Evolutionary conservation across 2,888 invertebrate species (phyloP).

Genomic region (Drosophila maculinotata): DNA sequence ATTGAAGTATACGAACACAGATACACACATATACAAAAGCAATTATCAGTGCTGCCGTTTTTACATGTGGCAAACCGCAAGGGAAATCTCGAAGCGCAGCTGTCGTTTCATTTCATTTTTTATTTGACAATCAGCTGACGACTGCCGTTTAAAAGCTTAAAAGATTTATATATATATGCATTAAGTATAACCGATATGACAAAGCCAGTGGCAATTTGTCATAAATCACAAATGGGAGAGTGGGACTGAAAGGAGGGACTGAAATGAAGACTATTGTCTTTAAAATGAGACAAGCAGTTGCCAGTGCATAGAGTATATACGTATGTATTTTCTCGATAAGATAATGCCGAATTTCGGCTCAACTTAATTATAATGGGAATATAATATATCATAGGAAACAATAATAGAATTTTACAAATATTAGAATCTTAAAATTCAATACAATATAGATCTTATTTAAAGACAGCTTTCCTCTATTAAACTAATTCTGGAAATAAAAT

Average conservation of each 20-base stretch:
- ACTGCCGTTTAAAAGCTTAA: conserved; percentile 8
- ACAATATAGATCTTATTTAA: too few species aligned
- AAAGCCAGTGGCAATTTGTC: conserved; percentile 31
- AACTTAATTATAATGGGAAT: too few species aligned
- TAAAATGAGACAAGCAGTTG: conserved; percentile 23
- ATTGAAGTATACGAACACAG: conserved; percentile 18
- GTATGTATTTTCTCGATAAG: too few species aligned
- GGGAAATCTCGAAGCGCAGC: conserved; percentile 49
- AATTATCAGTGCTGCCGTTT: conserved; percentile 30
- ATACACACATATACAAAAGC: not conserved
- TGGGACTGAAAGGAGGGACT: not conserved
- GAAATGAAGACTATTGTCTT: conserved; percentile 36
- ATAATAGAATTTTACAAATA: too few species aligned
- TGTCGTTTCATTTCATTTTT: conserved; percentile 19
- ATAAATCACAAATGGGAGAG: conserved; percentile 40
- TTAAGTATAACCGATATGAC: conserved; percentile 24
- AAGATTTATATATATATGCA: conserved; percentile 2
- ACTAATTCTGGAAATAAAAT: too few species aligned
- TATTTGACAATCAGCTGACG: conserved; percentile 47
- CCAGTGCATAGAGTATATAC: too few species aligned
- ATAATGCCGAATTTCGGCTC: too few species aligned
- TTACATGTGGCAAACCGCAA: conserved; percentile 33
- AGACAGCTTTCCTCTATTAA: too few species aligned
- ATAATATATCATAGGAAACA: too few species aligned
- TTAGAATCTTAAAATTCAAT: too few species aligned